Conservation (phyloP, 1,140 invertebrate species). For the Cylas formicarius region DNA sequence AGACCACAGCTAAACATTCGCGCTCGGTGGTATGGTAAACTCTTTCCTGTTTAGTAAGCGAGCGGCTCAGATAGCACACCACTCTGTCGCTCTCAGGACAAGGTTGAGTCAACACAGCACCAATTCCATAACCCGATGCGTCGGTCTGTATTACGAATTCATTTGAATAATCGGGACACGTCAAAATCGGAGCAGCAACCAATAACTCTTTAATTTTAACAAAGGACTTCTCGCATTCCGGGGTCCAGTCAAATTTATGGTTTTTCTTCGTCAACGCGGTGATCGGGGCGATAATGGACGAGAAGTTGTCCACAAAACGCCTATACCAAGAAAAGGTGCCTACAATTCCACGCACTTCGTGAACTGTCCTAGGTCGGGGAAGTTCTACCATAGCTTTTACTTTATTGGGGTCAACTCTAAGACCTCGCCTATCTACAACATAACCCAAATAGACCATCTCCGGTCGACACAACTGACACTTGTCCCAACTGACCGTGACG, state of each 20-base stretch:
- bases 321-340: conserved; percentile 11
- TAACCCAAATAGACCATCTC: conserved; percentile 14
- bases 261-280: conserved; percentile 29
- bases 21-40: conserved; percentile 43
- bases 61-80: conserved; percentile 40
- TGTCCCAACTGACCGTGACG: conserved; percentile 21
- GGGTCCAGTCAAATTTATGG: conserved; percentile 24
- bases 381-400: conserved; percentile 35
- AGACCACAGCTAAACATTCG: conserved; percentile 45
- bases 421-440: conserved; percentile 1
- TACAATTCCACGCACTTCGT: conserved; percentile 13
- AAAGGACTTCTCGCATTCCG: conserved; percentile 15
- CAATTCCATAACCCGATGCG: conserved; percentile 28
- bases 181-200: conserved; percentile 17
- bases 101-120: conserved; percentile 29
- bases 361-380: conserved; percentile 22
- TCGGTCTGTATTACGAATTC: conserved; percentile 21
- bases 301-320: conserved; percentile 9
- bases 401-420: conserved; percentile 6
- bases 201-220: conserved; percentile 22
- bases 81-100: conserved; percentile 25
- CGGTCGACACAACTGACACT: conserved; percentile 5
- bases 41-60: conserved; percentile 35
- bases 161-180: conserved; percentile 12
- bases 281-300: conserved; percentile 2